Conservation (phyloP, 2,888 invertebrate genomes). For the Heliconius charithonia region DNA sequence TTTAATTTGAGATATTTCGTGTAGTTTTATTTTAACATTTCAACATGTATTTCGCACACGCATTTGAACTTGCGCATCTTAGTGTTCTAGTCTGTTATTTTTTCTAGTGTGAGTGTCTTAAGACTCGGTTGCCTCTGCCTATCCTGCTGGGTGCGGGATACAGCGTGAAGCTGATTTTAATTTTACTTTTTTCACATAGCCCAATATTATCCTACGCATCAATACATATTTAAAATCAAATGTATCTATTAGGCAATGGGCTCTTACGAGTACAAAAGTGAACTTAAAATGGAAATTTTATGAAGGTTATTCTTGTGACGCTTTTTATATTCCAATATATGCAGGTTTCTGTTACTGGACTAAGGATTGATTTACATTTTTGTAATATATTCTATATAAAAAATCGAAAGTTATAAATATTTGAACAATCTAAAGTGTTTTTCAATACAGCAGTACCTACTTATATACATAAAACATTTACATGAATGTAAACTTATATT, state of each 20-base stretch:
- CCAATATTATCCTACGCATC: neutral
- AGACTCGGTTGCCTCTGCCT: too few species aligned
- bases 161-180: too few species aligned
- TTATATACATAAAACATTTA: too few species aligned
- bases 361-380: conserved; percentile 7
- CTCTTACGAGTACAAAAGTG: conserved; percentile 8
- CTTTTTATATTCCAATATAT: conserved; percentile 21
- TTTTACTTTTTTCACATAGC: too few species aligned
- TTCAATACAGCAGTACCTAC: neutral
- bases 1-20: too few species aligned
- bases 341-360: conserved; percentile 20
- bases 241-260: neutral
- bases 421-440: neutral
- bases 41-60: too few species aligned
- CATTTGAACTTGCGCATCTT: too few species aligned
- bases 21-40: too few species aligned
- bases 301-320: neutral
- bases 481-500: neutral
- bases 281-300: neutral
- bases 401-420: neutral
- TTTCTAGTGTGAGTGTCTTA: too few species aligned
- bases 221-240: conserved; percentile 1
- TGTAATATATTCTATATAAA: neutral
- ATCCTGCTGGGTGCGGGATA: too few species aligned
- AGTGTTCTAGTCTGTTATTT: too few species aligned